Evolutionary conservation across 2,797 vertebrate genomes (phyloP).

Genomic region (Cetoscarus ocellatus): DNA sequence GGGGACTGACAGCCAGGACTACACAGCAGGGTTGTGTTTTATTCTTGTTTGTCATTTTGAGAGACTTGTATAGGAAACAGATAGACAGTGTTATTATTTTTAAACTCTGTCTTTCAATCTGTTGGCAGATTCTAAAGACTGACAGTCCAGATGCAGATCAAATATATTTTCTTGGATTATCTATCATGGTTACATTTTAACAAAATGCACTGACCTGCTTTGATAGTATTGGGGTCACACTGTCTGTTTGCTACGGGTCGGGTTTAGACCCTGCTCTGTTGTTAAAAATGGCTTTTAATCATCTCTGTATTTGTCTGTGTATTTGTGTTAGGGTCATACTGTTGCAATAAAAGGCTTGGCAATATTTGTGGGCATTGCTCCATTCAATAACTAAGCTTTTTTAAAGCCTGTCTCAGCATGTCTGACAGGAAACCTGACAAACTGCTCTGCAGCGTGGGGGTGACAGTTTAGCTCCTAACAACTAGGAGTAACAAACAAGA

Average conservation of each 20-base stretch:
- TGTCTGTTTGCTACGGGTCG: neutral
- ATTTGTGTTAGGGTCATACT: neutral
- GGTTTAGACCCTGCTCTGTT: neutral
- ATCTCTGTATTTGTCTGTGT: neutral
- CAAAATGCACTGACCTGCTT: neutral
- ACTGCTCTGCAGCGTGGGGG: neutral
- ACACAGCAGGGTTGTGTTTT: neutral
- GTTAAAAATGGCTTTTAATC: neutral
- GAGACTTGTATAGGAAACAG: neutral
- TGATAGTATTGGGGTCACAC: neutral
- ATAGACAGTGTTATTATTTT: neutral
- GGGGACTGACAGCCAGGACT: neutral
- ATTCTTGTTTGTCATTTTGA: neutral
- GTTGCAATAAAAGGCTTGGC: constrained; percentile 19
- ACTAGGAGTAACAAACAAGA: neutral
- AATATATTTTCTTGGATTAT: neutral
- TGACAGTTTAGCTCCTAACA: constrained; percentile 17
- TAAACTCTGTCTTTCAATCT: neutral
- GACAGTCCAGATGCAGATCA: neutral
- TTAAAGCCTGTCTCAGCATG: constrained; percentile 56
- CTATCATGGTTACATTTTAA: neutral
- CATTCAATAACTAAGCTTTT: neutral
- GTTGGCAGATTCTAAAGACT: neutral
- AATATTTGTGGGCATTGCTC: constrained; percentile 9
- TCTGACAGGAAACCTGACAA: constrained; percentile 37